Evolutionary conservation across 2,888 invertebrate genomes (phyloP).

Genomic region (Noctua pronuba): DNA sequence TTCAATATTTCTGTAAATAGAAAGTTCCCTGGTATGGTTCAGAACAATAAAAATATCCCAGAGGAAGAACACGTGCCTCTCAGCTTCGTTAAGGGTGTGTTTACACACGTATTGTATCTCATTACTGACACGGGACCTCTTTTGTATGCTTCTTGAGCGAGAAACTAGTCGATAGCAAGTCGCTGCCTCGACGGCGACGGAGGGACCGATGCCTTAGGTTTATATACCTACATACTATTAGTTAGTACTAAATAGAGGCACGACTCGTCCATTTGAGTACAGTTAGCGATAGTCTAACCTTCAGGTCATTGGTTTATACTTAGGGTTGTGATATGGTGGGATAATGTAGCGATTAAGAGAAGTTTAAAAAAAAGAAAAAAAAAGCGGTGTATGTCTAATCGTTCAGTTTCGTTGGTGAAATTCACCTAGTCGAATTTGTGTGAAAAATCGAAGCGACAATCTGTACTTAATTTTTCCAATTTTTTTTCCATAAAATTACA

Average conservation of each 20-base stretch:
- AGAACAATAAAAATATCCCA: background rate
- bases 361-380: background rate
- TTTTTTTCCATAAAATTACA: background rate
- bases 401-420: background rate
- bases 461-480: background rate
- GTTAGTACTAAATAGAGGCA: slow-evolving; percentile 69
- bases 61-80: too few species aligned
- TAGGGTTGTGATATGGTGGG: slow-evolving; percentile 8
- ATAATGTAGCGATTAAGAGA: slow-evolving; percentile 14
- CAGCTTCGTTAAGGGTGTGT: background rate
- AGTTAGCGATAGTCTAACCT: slow-evolving; percentile 69
- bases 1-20: background rate
- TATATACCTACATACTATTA: slow-evolving; percentile 35
- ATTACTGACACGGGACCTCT: background rate
- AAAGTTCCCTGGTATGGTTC: background rate
- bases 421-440: background rate
- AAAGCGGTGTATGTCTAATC: background rate
- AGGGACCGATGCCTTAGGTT: background rate
- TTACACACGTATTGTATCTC: background rate
- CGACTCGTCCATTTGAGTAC: slow-evolving; percentile 72
- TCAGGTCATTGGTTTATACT: slow-evolving; percentile 72
- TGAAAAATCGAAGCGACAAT: background rate
- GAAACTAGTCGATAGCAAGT: background rate
- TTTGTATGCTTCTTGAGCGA: background rate
- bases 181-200: background rate